Evolutionary conservation across 2,888 invertebrate genomes (phyloP).

Genomic region (Serripes groenlandicus): DNA sequence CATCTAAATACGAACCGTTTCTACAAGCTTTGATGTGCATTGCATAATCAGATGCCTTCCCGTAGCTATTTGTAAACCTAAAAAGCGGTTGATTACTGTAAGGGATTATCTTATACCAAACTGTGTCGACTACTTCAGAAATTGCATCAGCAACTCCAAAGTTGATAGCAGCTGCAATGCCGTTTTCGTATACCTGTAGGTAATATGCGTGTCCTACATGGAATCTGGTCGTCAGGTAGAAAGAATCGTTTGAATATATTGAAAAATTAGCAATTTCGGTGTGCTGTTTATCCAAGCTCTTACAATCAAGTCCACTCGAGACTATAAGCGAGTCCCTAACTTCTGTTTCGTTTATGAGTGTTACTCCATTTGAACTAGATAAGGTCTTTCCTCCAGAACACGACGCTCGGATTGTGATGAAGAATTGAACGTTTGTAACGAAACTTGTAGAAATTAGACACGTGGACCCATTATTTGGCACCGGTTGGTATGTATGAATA

Average conservation of each 20-base stretch:
- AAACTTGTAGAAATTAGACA: conserved; percentile 27
- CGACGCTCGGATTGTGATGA: conserved; percentile 30
- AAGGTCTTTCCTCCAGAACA: conserved; percentile 43
- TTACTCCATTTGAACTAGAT: conserved; percentile 48
- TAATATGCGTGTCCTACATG: neutral
- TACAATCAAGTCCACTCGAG: neutral
- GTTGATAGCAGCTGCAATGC: neutral
- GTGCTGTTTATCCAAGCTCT: neutral
- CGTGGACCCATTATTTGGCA: neutral
- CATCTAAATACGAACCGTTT: conserved; percentile 11
- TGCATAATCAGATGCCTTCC: neutral
- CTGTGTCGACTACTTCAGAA: neutral
- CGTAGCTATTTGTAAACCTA: neutral
- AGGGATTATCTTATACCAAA: neutral
- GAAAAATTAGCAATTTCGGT: neutral
- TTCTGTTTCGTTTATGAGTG: conserved; percentile 11
- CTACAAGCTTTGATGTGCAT: neutral
- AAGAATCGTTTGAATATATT: neutral
- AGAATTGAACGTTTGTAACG: neutral
- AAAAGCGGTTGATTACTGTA: neutral
- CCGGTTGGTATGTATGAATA: conserved; percentile 14
- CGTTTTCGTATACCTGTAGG: neutral
- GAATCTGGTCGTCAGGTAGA: neutral
- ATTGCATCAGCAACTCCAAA: neutral
- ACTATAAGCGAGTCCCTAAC: neutral